phyloP scores from a whole-genome alignment of 2,113 vertebrate genomes.

The Laticauda colubrina region DNA sequence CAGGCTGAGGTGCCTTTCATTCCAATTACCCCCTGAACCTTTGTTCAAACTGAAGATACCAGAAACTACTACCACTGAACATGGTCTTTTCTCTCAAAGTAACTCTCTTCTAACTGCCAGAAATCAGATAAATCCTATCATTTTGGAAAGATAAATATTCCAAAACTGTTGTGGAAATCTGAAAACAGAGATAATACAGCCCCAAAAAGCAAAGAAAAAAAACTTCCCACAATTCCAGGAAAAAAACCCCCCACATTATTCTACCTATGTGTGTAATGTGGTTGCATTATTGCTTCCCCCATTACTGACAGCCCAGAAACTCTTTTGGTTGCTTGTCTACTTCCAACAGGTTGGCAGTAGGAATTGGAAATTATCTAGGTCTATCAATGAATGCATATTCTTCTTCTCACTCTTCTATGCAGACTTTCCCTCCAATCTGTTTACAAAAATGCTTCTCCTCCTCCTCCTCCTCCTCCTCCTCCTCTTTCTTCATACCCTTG shows the following conservation, averaged over 20 bases:
- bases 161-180: not conserved
- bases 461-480: not conserved
- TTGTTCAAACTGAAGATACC: not conserved
- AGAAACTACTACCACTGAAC: not conserved
- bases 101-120: not conserved
- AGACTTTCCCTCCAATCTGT: not conserved
- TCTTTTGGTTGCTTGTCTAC: not conserved
- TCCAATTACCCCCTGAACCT: not conserved
- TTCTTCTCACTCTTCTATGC: not conserved
- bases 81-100: not conserved
- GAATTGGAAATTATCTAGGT: not conserved
- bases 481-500: not conserved
- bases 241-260: rapidly evolving
- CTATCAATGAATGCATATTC: not conserved
- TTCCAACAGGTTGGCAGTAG: no score
- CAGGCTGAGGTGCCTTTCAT: not conserved
- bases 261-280: not conserved
- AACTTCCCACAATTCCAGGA: not conserved
- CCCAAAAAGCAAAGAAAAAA: not conserved
- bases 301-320: not conserved
- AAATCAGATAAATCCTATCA: not conserved
- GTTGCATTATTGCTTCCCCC: not conserved
- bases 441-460: not conserved
- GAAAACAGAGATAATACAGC: not conserved
- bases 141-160: not conserved